Evolutionary conservation across 2,113 vertebrate species (phyloP).

Genomic region (Anarrhichthys ocellatus): DNA sequence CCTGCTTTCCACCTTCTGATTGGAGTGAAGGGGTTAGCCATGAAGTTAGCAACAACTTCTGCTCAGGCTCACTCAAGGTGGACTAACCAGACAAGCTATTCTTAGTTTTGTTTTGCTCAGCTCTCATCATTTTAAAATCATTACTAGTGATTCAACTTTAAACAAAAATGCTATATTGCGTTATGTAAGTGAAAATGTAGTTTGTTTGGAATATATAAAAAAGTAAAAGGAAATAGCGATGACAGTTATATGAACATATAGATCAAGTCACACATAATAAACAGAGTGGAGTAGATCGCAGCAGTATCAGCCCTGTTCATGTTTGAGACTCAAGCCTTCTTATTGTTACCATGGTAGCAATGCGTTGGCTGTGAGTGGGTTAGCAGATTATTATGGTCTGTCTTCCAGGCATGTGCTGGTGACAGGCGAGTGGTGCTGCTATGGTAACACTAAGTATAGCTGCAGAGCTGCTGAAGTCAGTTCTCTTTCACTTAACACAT

Average conservation of each 20-base stretch:
- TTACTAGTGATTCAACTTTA: background rate
- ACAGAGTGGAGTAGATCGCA: conserved; percentile 6
- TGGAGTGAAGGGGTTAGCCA: background rate
- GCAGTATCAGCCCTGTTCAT: background rate
- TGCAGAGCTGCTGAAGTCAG: conserved; percentile 37
- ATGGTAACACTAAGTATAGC: conserved; percentile 63
- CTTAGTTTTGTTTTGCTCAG: too few species aligned
- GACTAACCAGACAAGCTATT: too few species aligned
- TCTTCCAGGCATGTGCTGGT: conserved; percentile 62
- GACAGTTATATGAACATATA: background rate
- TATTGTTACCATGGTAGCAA: conserved; percentile 42
- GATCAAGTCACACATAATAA: background rate
- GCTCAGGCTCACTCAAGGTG: background rate
- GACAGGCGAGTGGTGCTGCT: conserved; percentile 60
- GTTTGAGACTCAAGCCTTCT: conserved; percentile 33
- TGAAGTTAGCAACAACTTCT: background rate
- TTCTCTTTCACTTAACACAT: conserved; percentile 24
- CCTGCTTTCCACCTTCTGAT: background rate
- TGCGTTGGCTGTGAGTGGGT: conserved; percentile 69
- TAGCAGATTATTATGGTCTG: conserved; percentile 65
- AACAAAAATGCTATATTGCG: background rate
- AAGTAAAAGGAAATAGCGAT: background rate
- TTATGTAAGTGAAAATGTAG: background rate
- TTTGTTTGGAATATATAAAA: background rate
- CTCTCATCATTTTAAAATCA: too few species aligned